Evolutionary conservation across 2,888 invertebrate genomes (phyloP).

Genomic region (Mamestra brassicae): DNA sequence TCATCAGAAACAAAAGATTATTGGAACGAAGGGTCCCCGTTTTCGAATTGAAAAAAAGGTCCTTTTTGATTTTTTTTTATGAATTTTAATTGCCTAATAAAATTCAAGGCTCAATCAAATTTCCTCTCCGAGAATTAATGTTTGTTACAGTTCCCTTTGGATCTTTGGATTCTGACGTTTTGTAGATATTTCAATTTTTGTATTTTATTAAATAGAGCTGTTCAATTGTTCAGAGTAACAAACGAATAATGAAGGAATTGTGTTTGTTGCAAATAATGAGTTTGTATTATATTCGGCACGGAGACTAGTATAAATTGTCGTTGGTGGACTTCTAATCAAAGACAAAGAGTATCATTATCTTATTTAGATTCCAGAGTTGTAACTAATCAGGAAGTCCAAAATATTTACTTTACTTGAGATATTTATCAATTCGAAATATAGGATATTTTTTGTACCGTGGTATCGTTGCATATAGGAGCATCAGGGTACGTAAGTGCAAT

Average conservation of each 20-base stretch:
- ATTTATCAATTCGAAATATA: conserved; percentile 10
- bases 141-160: conserved; percentile 42
- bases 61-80: conserved; percentile 71
- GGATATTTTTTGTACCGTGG: conserved; percentile 8
- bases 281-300: not conserved
- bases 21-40: conserved; percentile 65
- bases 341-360: not conserved
- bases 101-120: conserved; percentile 79
- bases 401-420: not conserved
- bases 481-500: conserved; percentile 7
- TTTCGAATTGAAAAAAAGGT: conserved; percentile 72
- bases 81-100: conserved; percentile 81
- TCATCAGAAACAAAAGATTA: conserved; percentile 56
- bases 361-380: not conserved
- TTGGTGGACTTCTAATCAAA: not conserved
- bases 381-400: not conserved
- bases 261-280: conserved; percentile 18
- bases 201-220: conserved; percentile 39
- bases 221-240: conserved; percentile 34
- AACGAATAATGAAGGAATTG: conserved; percentile 36
- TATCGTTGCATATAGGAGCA: conserved; percentile 1
- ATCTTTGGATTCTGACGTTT: conserved; percentile 33
- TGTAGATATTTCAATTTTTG: conserved; percentile 40
- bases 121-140: conserved; percentile 59
- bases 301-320: not conserved